Evolutionary conservation across 2,888 invertebrate species (phyloP).

Genomic region (Alsophila aescularia): DNA sequence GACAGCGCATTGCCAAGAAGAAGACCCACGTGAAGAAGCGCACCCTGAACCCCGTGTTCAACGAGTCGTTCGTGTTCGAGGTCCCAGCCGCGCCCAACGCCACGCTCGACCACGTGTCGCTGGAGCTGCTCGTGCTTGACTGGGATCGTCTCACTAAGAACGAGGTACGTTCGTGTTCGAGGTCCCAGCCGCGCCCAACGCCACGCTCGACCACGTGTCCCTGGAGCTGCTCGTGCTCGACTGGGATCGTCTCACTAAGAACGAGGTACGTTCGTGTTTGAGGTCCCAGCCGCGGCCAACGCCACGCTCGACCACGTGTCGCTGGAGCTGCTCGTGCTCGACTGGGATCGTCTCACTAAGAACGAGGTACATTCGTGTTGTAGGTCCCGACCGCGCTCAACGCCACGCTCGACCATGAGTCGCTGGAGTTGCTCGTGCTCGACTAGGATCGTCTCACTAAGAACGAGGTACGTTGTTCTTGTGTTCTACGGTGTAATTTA

Average conservation of each 20-base stretch:
- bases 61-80: conserved; percentile 99
- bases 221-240: conserved; percentile 96
- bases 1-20: conserved; percentile 99
- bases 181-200: conserved; percentile 90
- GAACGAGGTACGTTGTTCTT: conserved; percentile 98
- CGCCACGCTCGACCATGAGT: conserved; percentile 92
- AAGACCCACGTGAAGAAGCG: conserved; percentile 99
- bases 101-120: conserved; percentile 91
- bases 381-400: conserved; percentile 92
- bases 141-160: conserved; percentile 99
- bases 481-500: conserved; percentile 74
- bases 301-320: conserved; percentile 93
- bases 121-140: conserved; percentile 95
- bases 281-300: conserved; percentile 91
- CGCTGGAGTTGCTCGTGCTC: conserved; percentile 93
- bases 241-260: conserved; percentile 99
- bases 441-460: conserved; percentile 99
- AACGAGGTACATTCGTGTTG: conserved; percentile 98
- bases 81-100: conserved; percentile 91
- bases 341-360: conserved; percentile 99
- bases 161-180: conserved; percentile 98
- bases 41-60: conserved; percentile 98
- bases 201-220: conserved; percentile 91
- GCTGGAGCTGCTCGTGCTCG: conserved; percentile 94
- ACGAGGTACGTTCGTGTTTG: conserved; percentile 98